Evolutionary conservation across 2,797 vertebrate genomes (phyloP), one percentile per base, ranked within the genome.

Genomic region (Erpetoichthys calabaricus): DNA sequence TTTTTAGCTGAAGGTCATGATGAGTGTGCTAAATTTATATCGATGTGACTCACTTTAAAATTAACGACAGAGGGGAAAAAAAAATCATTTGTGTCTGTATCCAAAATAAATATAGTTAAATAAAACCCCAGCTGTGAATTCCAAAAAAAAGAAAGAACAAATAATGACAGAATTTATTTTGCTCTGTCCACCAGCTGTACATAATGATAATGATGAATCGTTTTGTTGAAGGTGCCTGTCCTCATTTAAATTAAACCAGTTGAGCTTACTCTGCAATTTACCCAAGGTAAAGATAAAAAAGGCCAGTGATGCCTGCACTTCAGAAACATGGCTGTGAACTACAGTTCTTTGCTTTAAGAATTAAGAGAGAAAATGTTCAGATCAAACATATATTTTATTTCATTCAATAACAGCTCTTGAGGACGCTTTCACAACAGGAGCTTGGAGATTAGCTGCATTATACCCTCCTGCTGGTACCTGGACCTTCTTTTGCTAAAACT

Each of bases 371-470:
- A 53, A 61, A 56, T 64, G 53, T 55, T 63, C 59, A 61, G 57
- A 57, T 43, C 51, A 41, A 41, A 50, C 64, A 56, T 59, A 51
- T 58, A 61, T 68, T 69, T 64, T 60, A 62, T 57, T 68, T 54
- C 63, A 65, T 66, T 72, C 68, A 69, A 58, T 60, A 58, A 62
- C 60, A 49, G 59, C 64, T 69, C 67, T 68, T 57, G 44, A 60
- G 64, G 60, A 70, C 65, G 68, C 67, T 73, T 66, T 62, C 68
- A 67, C 66, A 70, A 70, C 70, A 67, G 70, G 61, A 64, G 68
- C 67, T 73, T 64, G 60, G 60, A 73, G 65, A 75, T 75, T 69
- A 73, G 67, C 64, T 54, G 69, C 64, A 59, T 68, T 71, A 67
- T 55, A 61, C 58, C 62, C 64, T 61, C 64, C 63, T 62, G 67